A percentile compares a stretch with the other conserved stretches of the same genome.
phyloP scores from a whole-genome alignment of 2,113 vertebrate genomes.

The Chloroceryle aenea region DNA sequence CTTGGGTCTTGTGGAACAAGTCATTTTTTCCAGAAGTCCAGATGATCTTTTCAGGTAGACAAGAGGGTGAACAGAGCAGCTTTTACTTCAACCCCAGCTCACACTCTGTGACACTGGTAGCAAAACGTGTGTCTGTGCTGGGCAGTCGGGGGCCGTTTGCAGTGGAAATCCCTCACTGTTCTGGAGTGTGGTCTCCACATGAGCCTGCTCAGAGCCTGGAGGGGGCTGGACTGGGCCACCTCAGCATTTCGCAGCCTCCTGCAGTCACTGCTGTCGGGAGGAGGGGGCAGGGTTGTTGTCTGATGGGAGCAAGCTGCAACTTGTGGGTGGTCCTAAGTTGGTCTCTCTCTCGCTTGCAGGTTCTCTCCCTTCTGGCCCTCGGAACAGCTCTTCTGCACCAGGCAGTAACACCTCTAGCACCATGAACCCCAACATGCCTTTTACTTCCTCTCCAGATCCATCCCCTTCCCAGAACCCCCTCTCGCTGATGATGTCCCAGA shows the following conservation, averaged over 20 bases:
- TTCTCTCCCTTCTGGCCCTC: slow-evolving; percentile 78
- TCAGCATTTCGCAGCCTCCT: not conserved
- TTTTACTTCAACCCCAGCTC: not conserved
- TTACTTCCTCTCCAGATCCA: slow-evolving; percentile 89
- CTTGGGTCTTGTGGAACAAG: not conserved
- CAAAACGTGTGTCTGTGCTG: not conserved
- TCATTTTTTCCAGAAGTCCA: not conserved
- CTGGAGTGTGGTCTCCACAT: not conserved
- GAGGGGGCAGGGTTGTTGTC: not conserved
- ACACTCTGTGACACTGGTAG: not conserved
- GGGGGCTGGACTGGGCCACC: not conserved
- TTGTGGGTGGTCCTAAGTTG: not conserved
- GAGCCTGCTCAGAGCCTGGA: not conserved
- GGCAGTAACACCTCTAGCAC: slow-evolving; percentile 84
- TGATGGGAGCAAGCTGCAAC: not conserved
- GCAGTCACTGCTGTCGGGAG: not conserved
- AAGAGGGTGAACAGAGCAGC: not conserved
- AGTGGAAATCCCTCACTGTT: not conserved
- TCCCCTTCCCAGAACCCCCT: slow-evolving; percentile 92
- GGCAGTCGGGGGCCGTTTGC: not conserved
- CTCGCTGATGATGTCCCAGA: slow-evolving; percentile 98
- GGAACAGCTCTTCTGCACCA: slow-evolving; percentile 87
- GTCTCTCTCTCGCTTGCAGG: slow-evolving; percentile 63
- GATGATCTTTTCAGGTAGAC: not conserved
- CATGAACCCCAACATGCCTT: slow-evolving; percentile 88